Base-by-base conservation (phyloP, 2,797 vertebrate genomes). In the Sebastes dallii region DNA sequence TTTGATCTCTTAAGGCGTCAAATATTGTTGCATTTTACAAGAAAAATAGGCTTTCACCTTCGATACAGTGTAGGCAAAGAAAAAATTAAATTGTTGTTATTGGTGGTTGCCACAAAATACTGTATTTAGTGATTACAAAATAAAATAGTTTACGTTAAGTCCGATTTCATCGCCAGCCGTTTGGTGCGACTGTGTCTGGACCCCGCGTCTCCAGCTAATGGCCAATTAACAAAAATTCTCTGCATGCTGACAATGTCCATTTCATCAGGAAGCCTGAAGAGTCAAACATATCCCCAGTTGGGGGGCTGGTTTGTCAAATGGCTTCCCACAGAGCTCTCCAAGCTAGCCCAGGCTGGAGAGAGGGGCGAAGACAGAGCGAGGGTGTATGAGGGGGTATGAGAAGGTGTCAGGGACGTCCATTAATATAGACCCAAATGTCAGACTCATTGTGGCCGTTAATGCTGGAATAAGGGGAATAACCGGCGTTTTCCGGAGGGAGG, bases 261-360 rank as follows among this genome's bases (percentile, higher is more conserved):
- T 97, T 96, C 93, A 95, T 94, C 94, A 92, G 85, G 89, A 94
- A 94, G 94, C 95, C 94, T 96, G 94, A 97, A 94, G 93, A 97
- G 95, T 96, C 94, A 95, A 97, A 96, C 92, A 90, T 94, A 94
- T 95, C 92, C 97, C 91, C 96, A 95, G 96, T 93, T 95, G 97
- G 96, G 78, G 78, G 96, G 95, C 94, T 95, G 92, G 94, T 96
- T 95, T 95, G 93, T 95, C 95, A 94, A 97, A 95, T 90, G 96
- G 96, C 95, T 95, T 96, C 97, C 97, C 96, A 96, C 97, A 96
- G 97, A 95, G 97, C 95, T 90, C 95, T 90, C 92, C 93, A 94
- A 81, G 88, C 88, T 88, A 89, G 80, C 89, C 87, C 81, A 67
- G 79, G 72, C 83, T 88, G 83, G 66, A 86, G 84, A 94, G 94